A percentile compares a stretch with the other conserved stretches of the same genome.
phyloP scores from a whole-genome alignment of 2,113 vertebrate genomes.

The Corythornis cristatus region DNA sequence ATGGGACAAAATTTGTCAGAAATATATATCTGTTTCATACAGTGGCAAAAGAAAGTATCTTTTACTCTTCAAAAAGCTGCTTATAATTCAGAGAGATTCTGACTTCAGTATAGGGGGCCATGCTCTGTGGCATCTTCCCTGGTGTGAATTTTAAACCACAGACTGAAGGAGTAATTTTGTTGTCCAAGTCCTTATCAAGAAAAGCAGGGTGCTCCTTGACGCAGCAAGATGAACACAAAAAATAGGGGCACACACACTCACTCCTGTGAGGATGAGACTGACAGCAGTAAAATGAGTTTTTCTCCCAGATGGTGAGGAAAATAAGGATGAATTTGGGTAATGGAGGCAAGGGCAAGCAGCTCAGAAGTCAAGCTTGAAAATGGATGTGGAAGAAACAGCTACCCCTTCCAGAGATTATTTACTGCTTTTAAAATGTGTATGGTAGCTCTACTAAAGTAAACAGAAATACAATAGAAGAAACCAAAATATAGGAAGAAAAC shows the following conservation, averaged over 20 bases:
- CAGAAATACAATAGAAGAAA: not conserved
- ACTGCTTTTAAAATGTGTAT: not conserved
- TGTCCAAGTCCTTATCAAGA: not conserved
- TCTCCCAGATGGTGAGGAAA: not conserved
- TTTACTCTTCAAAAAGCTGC: not conserved
- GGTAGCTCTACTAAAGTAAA: not conserved
- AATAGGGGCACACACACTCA: accelerated
- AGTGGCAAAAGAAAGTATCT: not conserved
- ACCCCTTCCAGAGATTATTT: not conserved
- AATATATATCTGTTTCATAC: not conserved
- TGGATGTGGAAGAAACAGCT: not conserved
- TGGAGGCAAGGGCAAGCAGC: not conserved
- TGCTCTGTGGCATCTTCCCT: not conserved
- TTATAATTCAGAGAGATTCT: not conserved
- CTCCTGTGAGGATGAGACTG: not conserved
- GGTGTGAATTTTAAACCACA: not conserved
- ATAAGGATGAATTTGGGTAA: not conserved
- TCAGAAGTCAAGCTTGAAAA: not conserved
- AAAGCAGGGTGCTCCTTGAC: not conserved
- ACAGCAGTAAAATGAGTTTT: not conserved
- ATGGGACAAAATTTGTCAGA: not conserved
- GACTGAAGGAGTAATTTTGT: not conserved
- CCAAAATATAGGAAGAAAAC: not conserved
- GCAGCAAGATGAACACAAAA: not conserved
- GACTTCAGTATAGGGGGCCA: not conserved